Conservation (phyloP, 92 coral and sea anemone species). For the Galaxea fascicularis region DNA sequence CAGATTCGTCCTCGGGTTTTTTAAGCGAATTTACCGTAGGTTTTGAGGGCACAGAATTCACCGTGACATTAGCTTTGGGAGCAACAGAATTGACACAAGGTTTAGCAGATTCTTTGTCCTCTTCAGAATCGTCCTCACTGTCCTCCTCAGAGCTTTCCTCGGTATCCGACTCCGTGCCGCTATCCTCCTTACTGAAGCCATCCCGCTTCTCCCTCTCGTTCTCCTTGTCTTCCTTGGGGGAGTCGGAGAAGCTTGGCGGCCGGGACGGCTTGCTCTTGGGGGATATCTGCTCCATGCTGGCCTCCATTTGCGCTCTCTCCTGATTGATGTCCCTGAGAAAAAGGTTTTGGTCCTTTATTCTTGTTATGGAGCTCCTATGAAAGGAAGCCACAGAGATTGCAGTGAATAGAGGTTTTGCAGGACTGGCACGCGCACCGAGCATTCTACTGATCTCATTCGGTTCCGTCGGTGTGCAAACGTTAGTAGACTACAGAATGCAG, state of each 20-base stretch:
- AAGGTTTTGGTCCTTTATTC: conserved; percentile 95
- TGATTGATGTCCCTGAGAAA: conserved; percentile 91
- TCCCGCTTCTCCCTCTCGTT: conserved; percentile 83
- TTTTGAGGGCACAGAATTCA: conserved; percentile 57
- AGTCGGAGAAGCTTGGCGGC: conserved; percentile 76
- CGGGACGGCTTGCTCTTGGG: conserved; percentile 65
- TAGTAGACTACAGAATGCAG: not conserved
- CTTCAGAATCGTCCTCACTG: conserved; percentile 78
- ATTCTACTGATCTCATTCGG: conserved; percentile 7
- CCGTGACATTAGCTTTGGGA: conserved; percentile 34
- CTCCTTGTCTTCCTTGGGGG: conserved; percentile 84
- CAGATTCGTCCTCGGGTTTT: conserved; percentile 67
- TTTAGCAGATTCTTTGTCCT: conserved; percentile 41
- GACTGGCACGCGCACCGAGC: conserved; percentile 54
- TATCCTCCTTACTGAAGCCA: conserved; percentile 79
- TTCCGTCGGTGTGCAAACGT: conserved; percentile 1
- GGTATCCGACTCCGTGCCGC: conserved; percentile 77
- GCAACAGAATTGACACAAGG: conserved; percentile 38
- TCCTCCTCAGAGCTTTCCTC: conserved; percentile 72
- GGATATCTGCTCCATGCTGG: conserved; percentile 72
- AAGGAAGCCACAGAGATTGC: conserved; percentile 49
- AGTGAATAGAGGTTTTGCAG: conserved; percentile 51
- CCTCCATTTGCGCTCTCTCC: conserved; percentile 82
- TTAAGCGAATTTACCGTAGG: conserved; percentile 42
- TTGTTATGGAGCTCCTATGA: conserved; percentile 95